These are phyloP conservation scores for Nycticryphes semicollaris DNA, from an alignment of 2,113 vertebrate species.

Conservation along the genomic window DNA sequence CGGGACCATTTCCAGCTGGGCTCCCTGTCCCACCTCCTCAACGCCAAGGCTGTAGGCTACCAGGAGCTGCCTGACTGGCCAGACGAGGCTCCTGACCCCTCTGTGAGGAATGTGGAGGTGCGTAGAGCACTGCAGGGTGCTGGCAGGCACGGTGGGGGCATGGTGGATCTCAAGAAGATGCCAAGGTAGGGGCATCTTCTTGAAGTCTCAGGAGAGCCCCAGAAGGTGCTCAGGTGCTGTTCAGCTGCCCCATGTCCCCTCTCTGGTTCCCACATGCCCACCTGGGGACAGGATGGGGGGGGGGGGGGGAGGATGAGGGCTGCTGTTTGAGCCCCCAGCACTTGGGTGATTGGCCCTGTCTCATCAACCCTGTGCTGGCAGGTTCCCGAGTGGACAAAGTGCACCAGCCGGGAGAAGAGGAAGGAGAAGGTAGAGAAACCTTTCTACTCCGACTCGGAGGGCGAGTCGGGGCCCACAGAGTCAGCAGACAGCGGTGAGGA, in stretches of 20 bases:
- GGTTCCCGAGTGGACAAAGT: conserved; percentile 99
- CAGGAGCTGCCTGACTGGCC: conserved; percentile 98
- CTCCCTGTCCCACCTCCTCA: conserved; percentile 94
- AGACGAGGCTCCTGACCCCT: conserved; percentile 91
- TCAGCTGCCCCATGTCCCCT: neutral
- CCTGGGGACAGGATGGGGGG: neutral
- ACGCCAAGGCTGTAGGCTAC: conserved; percentile 94
- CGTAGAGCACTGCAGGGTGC: rapidly evolving
- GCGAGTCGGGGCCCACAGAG: conserved; percentile 93
- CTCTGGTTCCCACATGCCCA: neutral
- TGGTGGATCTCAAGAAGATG: too few species aligned
- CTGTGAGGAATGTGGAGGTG: conserved; percentile 99
- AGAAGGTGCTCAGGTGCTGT: neutral
- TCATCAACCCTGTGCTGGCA: conserved; percentile 46
- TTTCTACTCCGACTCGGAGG: conserved; percentile 96
- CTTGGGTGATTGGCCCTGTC: neutral
- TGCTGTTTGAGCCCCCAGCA: neutral
- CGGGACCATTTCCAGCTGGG: conserved; percentile 98
- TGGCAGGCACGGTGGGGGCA: too few species aligned
- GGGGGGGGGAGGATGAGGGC: neutral
- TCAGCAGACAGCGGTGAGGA: conserved; percentile 93
- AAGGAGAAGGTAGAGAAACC: conserved; percentile 98
- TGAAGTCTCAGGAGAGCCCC: neutral
- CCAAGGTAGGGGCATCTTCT: neutral
- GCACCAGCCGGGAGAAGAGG: conserved; percentile 92